Percentiles rank a stretch among this genome's conserved stretches.
Evolutionary conservation across 1,140 invertebrate species (phyloP).

Genomic region (Procambarus clarkii): DNA sequence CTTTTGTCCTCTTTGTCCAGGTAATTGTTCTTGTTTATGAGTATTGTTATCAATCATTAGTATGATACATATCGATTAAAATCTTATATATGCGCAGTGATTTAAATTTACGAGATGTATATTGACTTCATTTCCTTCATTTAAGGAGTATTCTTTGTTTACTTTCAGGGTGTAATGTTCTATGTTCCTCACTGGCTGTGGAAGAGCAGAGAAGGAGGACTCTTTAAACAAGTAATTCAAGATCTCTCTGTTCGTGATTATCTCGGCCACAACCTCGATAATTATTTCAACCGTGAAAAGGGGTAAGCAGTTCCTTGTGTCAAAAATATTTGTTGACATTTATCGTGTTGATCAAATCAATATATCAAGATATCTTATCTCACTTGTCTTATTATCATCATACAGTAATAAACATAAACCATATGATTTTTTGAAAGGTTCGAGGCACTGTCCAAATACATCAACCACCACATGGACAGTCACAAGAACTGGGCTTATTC

Average conservation of each 20-base stretch:
- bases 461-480: slow-evolving; percentile 30
- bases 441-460: slow-evolving; percentile 17
- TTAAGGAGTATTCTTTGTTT: slow-evolving; percentile 42
- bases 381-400: too few relatives aligned
- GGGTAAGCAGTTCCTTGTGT: slow-evolving; percentile 12
- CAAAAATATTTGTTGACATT: too few relatives aligned
- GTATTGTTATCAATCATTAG: too few relatives aligned
- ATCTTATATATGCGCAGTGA: background rate
- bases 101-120: background rate
- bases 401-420: background rate
- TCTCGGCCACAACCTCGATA: slow-evolving; percentile 32
- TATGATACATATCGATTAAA: too few relatives aligned
- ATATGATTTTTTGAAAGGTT: slow-evolving; percentile 26
- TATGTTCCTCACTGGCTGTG: slow-evolving; percentile 76
- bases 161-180: slow-evolving; percentile 74
- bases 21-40: slow-evolving; percentile 33
- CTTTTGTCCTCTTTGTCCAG: slow-evolving; percentile 75
- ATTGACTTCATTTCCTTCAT: slow-evolving; percentile 56
- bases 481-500: slow-evolving; percentile 87
- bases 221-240: slow-evolving; percentile 66
- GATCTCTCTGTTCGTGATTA: slow-evolving; percentile 67
- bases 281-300: slow-evolving; percentile 34
- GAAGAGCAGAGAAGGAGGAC: slow-evolving; percentile 77
- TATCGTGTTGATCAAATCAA: too few relatives aligned
- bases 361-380: too few relatives aligned